Base-by-base conservation (phyloP, 2,888 invertebrate species). In the Ganaspis brasiliensis region DNA sequence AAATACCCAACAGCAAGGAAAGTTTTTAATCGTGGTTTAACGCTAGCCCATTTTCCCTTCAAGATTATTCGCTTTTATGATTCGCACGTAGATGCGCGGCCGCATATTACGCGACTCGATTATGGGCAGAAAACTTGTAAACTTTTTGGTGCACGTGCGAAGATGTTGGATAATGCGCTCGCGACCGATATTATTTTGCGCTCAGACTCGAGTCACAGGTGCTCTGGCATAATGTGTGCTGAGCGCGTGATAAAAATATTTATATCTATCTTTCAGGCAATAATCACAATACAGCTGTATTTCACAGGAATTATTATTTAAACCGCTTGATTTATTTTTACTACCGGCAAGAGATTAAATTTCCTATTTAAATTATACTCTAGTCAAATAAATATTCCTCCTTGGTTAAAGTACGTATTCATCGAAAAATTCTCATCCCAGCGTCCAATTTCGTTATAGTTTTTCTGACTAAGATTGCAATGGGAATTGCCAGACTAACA, bases 401-500 rank as follows among this genome's bases (percentile, higher is more conserved):
- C 19, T 63, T 40, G 35, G 2, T 63, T 9, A 19, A 24, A 45
- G 40, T 21, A 9, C 10, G 45, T n/a, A 67, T 49, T 67, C 24
- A 49, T 26, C n/a, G 45, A 49, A 67, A 67, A 67, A 67, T 45
- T 40, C 45, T 45, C 67, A 26, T 24, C 40, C n/a, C 8, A 4
- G 6, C 2, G 5, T 24, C 21, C 67, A 21, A 49, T 67, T 21
- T 67, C 45, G 45, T 49, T 49, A 67, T 4, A 67, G n/a, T 45
- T 67, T 67, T 67, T 67, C 24, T 67, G 67, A 21, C 67, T 49
- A 67, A 67, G 45, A 67, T 67, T 67, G 67, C 45, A 67, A 49
- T 67, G 67, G 67, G 67, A 67, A 67, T 67, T 67, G 67, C 67
- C 67, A 67, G 67, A 67, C 67, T 67, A 67, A 67, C 67, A 67